A percentile compares a stretch with the other conserved stretches of the same genome.
Evolutionary conservation across 2,113 vertebrate species (phyloP).

Genomic region (Gnathochromis pfefferi): DNA sequence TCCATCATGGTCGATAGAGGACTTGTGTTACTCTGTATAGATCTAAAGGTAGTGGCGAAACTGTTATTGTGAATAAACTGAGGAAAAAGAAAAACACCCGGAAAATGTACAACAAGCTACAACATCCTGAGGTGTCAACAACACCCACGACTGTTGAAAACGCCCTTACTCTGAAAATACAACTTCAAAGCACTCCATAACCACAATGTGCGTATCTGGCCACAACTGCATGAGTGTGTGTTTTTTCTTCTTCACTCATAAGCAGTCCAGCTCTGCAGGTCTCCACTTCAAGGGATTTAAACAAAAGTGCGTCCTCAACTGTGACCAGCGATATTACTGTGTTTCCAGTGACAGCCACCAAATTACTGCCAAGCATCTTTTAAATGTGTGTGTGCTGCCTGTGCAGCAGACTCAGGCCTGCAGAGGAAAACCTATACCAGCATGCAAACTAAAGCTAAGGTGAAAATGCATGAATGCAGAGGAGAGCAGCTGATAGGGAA

Average conservation of each 20-base stretch:
- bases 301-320: background rate
- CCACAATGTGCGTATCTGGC: background rate
- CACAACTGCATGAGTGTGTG: background rate
- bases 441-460: background rate
- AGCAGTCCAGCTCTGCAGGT: background rate
- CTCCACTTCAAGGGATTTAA: background rate
- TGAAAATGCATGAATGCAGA: background rate
- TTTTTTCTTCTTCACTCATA: background rate
- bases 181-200: background rate
- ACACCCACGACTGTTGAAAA: constrained; percentile 63
- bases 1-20: rapidly evolving
- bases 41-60: background rate
- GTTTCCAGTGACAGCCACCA: background rate
- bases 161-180: constrained; percentile 46
- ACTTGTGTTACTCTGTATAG: background rate
- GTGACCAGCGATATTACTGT: background rate
- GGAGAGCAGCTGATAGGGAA: background rate
- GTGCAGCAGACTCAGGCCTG: background rate
- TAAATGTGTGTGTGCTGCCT: background rate
- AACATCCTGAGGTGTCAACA: constrained; percentile 44
- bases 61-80: background rate
- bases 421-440: background rate
- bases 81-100: background rate
- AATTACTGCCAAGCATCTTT: background rate
- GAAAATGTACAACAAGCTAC: background rate